phyloP scores from a whole-genome alignment of 2,888 invertebrate species.

The Harpagoxenus sublaevis region DNA sequence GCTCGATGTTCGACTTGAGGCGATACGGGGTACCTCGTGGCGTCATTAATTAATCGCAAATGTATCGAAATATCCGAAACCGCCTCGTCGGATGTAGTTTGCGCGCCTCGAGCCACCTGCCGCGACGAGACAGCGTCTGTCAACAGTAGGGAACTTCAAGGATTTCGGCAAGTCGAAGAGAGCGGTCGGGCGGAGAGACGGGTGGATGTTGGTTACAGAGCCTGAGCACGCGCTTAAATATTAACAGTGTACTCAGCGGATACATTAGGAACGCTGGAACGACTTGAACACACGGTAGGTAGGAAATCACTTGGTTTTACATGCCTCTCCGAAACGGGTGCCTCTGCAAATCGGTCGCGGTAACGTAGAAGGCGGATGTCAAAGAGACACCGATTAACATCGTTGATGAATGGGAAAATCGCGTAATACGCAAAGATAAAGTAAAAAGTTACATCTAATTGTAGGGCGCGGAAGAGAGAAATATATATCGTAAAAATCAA shows the following conservation, averaged over 20 bases:
- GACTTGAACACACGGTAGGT: slow-evolving; percentile 66
- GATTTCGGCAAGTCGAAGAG: slow-evolving; percentile 74
- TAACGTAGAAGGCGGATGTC: slow-evolving; percentile 56
- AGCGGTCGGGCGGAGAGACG: slow-evolving; percentile 10
- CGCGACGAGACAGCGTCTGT: slow-evolving; percentile 68
- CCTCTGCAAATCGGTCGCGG: slow-evolving; percentile 11
- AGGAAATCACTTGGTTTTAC: slow-evolving; percentile 71
- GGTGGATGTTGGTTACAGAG: slow-evolving; percentile 62
- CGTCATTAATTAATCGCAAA: slow-evolving; percentile 74
- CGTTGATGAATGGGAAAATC: slow-evolving; percentile 57
- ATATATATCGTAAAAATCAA: no score
- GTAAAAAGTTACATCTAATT: neutral
- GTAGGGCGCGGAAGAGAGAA: no score
- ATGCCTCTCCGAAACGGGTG: slow-evolving; percentile 62
- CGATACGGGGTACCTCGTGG: slow-evolving; percentile 48
- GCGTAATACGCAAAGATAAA: slow-evolving; percentile 19
- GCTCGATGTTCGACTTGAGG: slow-evolving; percentile 44
- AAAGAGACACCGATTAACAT: slow-evolving; percentile 63
- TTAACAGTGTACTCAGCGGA: slow-evolving; percentile 80
- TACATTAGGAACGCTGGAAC: slow-evolving; percentile 79
- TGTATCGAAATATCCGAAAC: slow-evolving; percentile 72
- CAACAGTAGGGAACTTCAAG: slow-evolving; percentile 73
- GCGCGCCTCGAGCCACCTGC: slow-evolving; percentile 68
- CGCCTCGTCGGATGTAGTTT: slow-evolving; percentile 71
- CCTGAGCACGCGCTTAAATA: slow-evolving; percentile 77